Evolutionary conservation across 2,888 invertebrate species (phyloP).

Genomic region (Drosophila borealis): DNA sequence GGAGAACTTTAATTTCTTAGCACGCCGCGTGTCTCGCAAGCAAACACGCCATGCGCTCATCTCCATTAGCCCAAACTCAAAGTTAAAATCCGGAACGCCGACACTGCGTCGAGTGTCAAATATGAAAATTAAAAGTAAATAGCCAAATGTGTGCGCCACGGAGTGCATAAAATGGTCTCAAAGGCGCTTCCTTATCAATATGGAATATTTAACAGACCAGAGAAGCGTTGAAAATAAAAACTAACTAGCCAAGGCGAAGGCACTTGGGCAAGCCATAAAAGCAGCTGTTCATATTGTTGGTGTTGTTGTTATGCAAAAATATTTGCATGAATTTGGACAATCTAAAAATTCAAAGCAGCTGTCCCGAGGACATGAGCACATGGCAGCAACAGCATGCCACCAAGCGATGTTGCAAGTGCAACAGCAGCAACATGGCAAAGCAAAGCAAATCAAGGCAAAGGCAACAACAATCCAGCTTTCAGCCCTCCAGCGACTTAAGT

Average conservation of each 20-base stretch:
- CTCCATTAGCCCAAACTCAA: neutral
- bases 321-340: slow-evolving; percentile 69
- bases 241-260: slow-evolving; percentile 16
- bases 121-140: slow-evolving; percentile 52
- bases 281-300: neutral
- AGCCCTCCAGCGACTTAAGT: slow-evolving; percentile 7
- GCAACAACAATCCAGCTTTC: slow-evolving; percentile 13
- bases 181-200: slow-evolving; percentile 35
- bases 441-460: neutral
- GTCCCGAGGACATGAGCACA: slow-evolving; percentile 40
- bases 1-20: neutral
- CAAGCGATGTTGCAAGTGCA: slow-evolving; percentile 15
- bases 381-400: slow-evolving; percentile 15
- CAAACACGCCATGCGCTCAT: slow-evolving; percentile 4
- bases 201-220: slow-evolving; percentile 20
- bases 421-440: slow-evolving; percentile 17
- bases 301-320: slow-evolving; percentile 62
- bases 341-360: slow-evolving; percentile 69
- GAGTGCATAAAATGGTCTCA: slow-evolving; percentile 1
- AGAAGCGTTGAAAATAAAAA: slow-evolving; percentile 19
- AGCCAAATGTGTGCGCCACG: slow-evolving; percentile 7
- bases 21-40: neutral
- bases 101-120: slow-evolving; percentile 27
- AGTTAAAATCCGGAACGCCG: slow-evolving; percentile 4
- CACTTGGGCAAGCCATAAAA: slow-evolving; percentile 9